phyloP scores from a whole-genome alignment of 2,113 vertebrate species.

The Xyrauchen texanus region DNA sequence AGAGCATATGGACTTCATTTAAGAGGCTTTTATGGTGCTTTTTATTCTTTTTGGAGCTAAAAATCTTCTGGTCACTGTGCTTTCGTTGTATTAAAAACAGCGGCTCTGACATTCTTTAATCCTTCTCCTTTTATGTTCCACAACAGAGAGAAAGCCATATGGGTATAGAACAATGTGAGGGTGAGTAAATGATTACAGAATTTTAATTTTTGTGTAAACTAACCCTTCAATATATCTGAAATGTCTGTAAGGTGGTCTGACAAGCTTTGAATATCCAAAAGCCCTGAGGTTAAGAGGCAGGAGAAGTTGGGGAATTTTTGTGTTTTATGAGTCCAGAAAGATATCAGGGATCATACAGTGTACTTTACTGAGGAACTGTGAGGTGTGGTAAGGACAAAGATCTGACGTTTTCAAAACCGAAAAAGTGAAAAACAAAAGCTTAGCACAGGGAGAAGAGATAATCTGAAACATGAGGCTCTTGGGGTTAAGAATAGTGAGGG shows the following conservation, averaged over 20 bases:
- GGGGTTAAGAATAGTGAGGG: slow-evolving; percentile 29
- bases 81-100: no score
- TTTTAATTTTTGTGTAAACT: background rate
- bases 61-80: no score
- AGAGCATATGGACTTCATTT: no score
- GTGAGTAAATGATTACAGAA: background rate
- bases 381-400: background rate
- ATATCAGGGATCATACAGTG: slow-evolving; percentile 11
- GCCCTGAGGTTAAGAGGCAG: slow-evolving; percentile 77
- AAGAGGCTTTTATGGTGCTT: no score
- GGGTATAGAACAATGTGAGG: background rate
- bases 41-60: no score
- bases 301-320: slow-evolving; percentile 29
- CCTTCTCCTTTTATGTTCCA: background rate
- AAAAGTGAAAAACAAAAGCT: slow-evolving; percentile 28
- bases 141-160: background rate
- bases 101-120: background rate
- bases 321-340: slow-evolving; percentile 21
- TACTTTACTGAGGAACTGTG: background rate
- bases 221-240: background rate
- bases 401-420: slow-evolving; percentile 1
- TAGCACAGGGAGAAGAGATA: slow-evolving; percentile 19
- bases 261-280: slow-evolving; percentile 53
- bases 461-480: slow-evolving; percentile 24
- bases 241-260: slow-evolving; percentile 5